Conservation (phyloP, 1,140 invertebrate species). For the Cydia amplana region DNA sequence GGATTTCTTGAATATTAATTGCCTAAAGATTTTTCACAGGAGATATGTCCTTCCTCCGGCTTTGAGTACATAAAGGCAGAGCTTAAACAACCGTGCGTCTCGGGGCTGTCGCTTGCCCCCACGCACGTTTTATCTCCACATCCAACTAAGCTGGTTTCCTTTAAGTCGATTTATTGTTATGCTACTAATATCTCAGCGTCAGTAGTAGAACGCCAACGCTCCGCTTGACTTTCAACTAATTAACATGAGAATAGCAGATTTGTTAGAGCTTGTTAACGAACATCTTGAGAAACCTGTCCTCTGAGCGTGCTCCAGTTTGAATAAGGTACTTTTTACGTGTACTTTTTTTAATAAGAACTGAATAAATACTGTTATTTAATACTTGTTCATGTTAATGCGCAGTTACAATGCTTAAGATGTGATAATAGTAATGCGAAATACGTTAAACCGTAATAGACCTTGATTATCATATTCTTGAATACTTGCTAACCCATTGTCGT, state of each 20-base stretch:
- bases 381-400: neutral
- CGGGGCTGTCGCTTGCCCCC: slow-evolving; percentile 52
- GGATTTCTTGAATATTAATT: slow-evolving; percentile 31
- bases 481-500: neutral
- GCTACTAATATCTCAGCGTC: slow-evolving; percentile 63
- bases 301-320: slow-evolving; percentile 8
- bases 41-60: slow-evolving; percentile 43
- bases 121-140: slow-evolving; percentile 73
- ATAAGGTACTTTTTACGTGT: neutral
- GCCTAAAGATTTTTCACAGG: slow-evolving; percentile 38
- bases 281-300: slow-evolving; percentile 23
- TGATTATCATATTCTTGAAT: neutral
- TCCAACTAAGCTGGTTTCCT: slow-evolving; percentile 60
- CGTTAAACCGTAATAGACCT: neutral
- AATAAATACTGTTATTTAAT: neutral
- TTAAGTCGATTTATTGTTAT: slow-evolving; percentile 68
- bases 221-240: slow-evolving; percentile 62
- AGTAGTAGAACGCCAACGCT: slow-evolving; percentile 58
- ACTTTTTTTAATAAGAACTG: neutral
- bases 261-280: slow-evolving; percentile 28
- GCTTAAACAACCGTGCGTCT: slow-evolving; percentile 62
- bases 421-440: neutral
- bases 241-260: slow-evolving; percentile 65
- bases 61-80: slow-evolving; percentile 66
- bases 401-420: neutral